These are phyloP conservation scores for Saccostrea echinata DNA, from an alignment of 1,140 invertebrate genomes.

Conservation along the genomic window DNA sequence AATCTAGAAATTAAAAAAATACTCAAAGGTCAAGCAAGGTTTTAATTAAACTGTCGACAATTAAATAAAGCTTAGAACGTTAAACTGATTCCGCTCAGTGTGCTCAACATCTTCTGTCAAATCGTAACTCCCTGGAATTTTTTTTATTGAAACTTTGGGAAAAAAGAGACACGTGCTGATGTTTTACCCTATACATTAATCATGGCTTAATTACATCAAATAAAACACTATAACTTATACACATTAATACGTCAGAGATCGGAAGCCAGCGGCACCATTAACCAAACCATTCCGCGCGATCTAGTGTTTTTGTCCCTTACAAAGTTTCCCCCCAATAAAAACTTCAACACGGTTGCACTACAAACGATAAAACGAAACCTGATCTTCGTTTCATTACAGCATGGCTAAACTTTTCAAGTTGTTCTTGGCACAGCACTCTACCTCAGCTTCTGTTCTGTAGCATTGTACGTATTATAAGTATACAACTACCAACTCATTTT, in stretches of 20 bases:
- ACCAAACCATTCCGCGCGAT: neutral
- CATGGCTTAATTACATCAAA: conserved; percentile 28
- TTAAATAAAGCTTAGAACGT: too few species aligned
- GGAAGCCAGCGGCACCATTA: neutral
- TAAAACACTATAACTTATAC: conserved; percentile 4
- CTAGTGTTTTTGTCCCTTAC: neutral
- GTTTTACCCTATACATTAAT: conserved; percentile 10
- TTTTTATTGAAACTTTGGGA: neutral
- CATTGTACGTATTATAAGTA: neutral
- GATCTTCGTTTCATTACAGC: neutral
- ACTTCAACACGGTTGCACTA: conserved; percentile 28
- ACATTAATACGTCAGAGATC: neutral
- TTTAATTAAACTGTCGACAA: too few species aligned
- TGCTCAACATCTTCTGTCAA: too few species aligned
- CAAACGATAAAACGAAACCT: conserved; percentile 28
- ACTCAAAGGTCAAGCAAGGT: too few species aligned
- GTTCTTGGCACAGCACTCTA: neutral
- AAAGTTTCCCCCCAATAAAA: conserved; percentile 1
- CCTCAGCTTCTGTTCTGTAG: neutral
- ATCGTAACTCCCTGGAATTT: neutral
- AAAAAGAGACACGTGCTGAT: neutral
- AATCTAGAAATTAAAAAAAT: too few species aligned
- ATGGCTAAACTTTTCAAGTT: neutral
- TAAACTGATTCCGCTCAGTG: too few species aligned
- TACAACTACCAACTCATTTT: too few species aligned